These are phyloP conservation scores for Xestia rhomboidea DNA, from an alignment of 2,888 invertebrate species.

Conservation along the genomic window DNA sequence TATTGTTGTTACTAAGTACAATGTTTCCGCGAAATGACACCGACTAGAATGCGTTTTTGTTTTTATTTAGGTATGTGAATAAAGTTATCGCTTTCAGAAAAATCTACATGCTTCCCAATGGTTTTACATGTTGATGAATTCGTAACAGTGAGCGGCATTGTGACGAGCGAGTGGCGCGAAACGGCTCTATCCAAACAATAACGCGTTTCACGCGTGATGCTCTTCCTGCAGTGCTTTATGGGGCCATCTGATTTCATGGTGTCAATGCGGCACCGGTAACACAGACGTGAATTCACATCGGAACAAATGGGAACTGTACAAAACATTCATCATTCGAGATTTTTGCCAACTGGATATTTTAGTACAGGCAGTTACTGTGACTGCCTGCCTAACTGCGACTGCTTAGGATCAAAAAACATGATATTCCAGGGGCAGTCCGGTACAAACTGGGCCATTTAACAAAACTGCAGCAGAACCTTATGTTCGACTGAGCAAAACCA, in stretches of 20 bases:
- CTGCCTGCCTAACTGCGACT: not conserved
- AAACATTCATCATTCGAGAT: constrained; percentile 31
- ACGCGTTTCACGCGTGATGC: constrained; percentile 81
- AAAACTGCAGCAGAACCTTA: constrained; percentile 13
- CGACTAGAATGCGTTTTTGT: not conserved
- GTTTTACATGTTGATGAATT: constrained; percentile 63
- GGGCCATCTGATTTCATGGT: constrained; percentile 81
- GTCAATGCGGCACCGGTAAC: constrained; percentile 67
- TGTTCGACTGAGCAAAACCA: constrained; percentile 6
- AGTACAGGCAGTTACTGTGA: not conserved
- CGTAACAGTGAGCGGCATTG: constrained; percentile 72
- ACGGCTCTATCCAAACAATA: constrained; percentile 80
- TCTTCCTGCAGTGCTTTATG: constrained; percentile 82
- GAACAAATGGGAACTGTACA: constrained; percentile 29
- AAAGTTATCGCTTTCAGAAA: constrained; percentile 40
- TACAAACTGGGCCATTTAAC: not conserved
- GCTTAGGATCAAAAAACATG: not conserved
- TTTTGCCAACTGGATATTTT: constrained; percentile 1
- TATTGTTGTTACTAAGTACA: constrained; percentile 16
- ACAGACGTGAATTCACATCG: constrained; percentile 35
- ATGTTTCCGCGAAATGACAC: constrained; percentile 11
- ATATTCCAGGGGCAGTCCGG: not conserved
- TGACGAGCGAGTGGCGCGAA: constrained; percentile 81
- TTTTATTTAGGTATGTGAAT: constrained; percentile 18
- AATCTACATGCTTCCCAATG: constrained; percentile 40